Percentiles rank a stretch among this genome's conserved stretches.
Evolutionary conservation across 1,140 invertebrate genomes (phyloP).

Genomic region (Idris sp.): DNA sequence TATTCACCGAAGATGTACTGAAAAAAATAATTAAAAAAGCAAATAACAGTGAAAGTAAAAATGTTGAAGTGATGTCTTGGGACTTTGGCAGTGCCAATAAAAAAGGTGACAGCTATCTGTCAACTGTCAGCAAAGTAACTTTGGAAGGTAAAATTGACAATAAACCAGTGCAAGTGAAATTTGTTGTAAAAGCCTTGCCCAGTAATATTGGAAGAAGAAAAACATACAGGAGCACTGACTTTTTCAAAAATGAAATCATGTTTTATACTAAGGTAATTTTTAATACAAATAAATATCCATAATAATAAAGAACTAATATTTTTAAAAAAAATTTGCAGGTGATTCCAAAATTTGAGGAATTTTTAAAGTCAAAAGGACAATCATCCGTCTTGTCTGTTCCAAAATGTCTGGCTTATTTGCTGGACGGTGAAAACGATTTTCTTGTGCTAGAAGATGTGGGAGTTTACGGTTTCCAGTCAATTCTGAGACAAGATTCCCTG

Average conservation of each 20-base stretch:
- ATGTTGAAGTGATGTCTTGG: conserved; percentile 76
- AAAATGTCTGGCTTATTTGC: conserved; percentile 78
- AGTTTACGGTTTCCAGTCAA: conserved; percentile 77
- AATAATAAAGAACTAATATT: background rate
- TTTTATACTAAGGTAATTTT: conserved; percentile 81
- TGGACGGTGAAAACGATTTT: conserved; percentile 83
- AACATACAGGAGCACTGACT: conserved; percentile 82
- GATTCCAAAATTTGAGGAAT: conserved; percentile 67
- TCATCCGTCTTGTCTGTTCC: conserved; percentile 64
- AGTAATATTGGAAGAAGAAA: conserved; percentile 81
- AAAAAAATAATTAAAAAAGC: conserved; percentile 72
- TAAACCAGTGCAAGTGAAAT: conserved; percentile 69
- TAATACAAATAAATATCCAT: background rate
- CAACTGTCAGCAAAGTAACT: conserved; percentile 80
- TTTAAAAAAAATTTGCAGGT: conserved; percentile 57
- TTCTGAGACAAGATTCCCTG: conserved; percentile 78
- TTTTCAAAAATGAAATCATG: conserved; percentile 83
- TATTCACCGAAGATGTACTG: conserved; percentile 76
- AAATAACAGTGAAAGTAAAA: conserved; percentile 62
- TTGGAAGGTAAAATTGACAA: conserved; percentile 74
- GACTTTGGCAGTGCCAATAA: conserved; percentile 72
- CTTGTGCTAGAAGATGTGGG: conserved; percentile 83
- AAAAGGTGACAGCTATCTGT: conserved; percentile 84
- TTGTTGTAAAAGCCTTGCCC: conserved; percentile 83
- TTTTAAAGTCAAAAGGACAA: conserved; percentile 64